Evolutionary conservation across 2,113 vertebrate species (phyloP), one percentile per base, ranked within the genome.

Genomic region (Podiceps cristatus): DNA sequence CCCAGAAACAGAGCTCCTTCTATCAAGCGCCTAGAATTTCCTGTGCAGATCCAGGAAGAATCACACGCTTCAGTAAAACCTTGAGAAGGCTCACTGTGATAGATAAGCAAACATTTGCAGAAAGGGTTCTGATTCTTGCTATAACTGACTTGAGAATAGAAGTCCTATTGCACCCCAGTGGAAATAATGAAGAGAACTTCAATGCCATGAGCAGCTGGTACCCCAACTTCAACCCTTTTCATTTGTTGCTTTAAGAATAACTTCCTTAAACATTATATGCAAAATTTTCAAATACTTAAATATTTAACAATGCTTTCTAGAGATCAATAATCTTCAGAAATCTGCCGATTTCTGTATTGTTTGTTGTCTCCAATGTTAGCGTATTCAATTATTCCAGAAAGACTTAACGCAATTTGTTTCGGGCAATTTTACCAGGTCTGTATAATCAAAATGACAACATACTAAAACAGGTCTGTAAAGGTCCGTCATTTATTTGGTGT

Each of bases 191-290:
- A 80, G 52, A 88, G 71, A 71, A 58, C 1, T 5, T 58, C 66
- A 47, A 0, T n/a, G 31, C 4, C 10, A 0, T 0, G 18, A 66
- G 76, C 60, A 89, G 52, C 56, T 72, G 58, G 20, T 8, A 17
- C 52, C 52, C 17, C n/a, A 42, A 50, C 60, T 74, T 42, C 71
- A 82, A 16, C 23, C 60, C 59, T 40, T 40, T 86, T 60, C 28
- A 33, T 18, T 60, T 7, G 28, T 22, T 58, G 62, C 56, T 79
- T 52, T 28, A 58, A 40, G 44, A 60, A 9, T 55, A 64, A 50
- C 14, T 31, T 31, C 24, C n/a, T 73, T 33, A 45, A 29, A 76
- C 18, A 35, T 22, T 25, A 89, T 1, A 19, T 10, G 19, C 15
- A 66, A 29, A 19, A 14, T 50, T 73, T 73, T 64, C 9, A 29